Evolutionary conservation across 2,888 invertebrate genomes (phyloP).

Genomic region (Drosophila imparisetae): DNA sequence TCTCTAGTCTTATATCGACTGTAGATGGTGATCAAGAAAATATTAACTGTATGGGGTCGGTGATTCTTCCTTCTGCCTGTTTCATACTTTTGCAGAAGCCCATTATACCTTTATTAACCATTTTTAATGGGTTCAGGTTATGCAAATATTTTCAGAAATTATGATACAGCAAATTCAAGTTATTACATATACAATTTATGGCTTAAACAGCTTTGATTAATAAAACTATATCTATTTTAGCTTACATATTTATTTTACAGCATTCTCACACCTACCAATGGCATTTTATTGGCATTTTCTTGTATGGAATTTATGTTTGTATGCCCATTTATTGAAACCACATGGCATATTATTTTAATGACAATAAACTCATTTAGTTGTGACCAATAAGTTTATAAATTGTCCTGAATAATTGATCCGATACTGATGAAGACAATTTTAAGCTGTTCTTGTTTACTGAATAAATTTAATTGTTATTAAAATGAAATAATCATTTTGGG

Average conservation of each 20-base stretch:
- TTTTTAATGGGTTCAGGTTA: background rate
- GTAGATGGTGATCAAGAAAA: background rate
- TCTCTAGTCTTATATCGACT: background rate
- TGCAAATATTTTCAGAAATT: background rate
- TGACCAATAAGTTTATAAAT: slow-evolving; percentile 15
- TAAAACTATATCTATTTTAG: background rate
- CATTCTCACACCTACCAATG: background rate
- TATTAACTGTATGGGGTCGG: background rate
- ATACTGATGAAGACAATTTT: background rate
- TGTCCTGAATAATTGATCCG: slow-evolving; percentile 14
- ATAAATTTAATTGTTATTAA: background rate
- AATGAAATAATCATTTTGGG: background rate
- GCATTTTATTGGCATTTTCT: background rate
- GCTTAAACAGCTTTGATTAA: too few relatives aligned
- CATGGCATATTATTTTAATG: slow-evolving; percentile 26
- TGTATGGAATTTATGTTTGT: background rate
- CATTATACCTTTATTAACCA: background rate
- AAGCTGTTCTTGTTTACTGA: too few relatives aligned
- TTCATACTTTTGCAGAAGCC: background rate
- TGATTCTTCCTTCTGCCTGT: background rate
- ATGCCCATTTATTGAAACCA: background rate
- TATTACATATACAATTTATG: background rate
- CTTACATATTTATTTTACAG: background rate
- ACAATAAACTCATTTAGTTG: slow-evolving; percentile 35
- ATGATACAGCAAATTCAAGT: too few relatives aligned